phyloP scores from a whole-genome alignment of 2,113 vertebrate genomes.

The Chlorocebus sabaeus region DNA sequence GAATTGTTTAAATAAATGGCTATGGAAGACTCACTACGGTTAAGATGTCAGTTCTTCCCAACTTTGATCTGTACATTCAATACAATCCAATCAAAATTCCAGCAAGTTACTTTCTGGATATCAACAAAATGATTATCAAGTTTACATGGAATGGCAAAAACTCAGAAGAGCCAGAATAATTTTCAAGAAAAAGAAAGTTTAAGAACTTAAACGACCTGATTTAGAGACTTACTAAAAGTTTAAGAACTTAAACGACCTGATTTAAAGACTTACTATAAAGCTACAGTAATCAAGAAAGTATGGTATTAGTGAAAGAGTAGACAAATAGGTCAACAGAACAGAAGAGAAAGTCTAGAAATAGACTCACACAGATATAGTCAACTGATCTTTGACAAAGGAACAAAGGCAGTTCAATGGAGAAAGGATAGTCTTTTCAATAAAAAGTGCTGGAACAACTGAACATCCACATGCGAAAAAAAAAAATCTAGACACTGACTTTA shows the following conservation, averaged over 20 bases:
- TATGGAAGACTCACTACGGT: not conserved
- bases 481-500: not conserved
- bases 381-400: not conserved
- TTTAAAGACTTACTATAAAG: not conserved
- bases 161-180: not conserved
- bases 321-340: not conserved
- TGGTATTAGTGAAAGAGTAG: not conserved
- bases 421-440: not conserved
- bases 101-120: not conserved
- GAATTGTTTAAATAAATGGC: not conserved
- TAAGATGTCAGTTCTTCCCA: not conserved
- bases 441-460: not conserved
- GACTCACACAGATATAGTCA: not conserved
- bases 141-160: not conserved
- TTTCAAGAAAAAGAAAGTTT: not conserved
- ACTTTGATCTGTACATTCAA: not conserved
- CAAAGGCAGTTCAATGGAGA: not conserved
- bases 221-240: not conserved
- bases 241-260: not conserved
- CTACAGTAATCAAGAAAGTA: not conserved
- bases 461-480: not conserved
- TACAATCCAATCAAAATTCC: not conserved
- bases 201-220: not conserved
- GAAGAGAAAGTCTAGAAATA: not conserved
- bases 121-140: not conserved